Conservation (phyloP, 2,113 vertebrate genomes). For the Pleuronectes platessa region DNA sequence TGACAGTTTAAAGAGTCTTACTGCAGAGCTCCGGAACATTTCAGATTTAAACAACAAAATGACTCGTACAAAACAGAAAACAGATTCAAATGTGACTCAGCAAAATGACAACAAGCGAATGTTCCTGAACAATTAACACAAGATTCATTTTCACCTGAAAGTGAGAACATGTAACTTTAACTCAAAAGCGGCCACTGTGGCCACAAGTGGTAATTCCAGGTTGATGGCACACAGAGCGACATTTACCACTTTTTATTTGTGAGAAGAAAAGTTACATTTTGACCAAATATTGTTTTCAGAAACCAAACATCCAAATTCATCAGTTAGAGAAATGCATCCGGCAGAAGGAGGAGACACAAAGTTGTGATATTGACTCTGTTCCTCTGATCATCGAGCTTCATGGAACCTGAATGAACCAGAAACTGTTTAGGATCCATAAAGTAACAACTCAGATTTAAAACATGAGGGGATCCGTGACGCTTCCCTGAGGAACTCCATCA, state of each 20-base stretch:
- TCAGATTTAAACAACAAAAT: no score
- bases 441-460: slow-evolving; percentile 14
- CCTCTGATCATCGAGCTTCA: not conserved
- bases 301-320: not conserved
- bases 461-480: slow-evolving; percentile 21
- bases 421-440: slow-evolving; percentile 1
- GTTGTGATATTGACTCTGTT: not conserved
- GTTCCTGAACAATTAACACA: not conserved
- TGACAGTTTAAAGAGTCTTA: slow-evolving; percentile 2
- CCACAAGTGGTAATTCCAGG: not conserved
- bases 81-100: no score
- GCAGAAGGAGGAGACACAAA: no score
- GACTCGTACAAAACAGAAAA: no score
- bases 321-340: not conserved
- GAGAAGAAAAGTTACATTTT: not conserved
- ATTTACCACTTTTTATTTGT: no score
- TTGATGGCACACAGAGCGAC: no score
- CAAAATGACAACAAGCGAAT: not conserved
- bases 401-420: slow-evolving; percentile 10
- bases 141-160: not conserved
- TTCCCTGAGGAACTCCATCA: slow-evolving; percentile 41
- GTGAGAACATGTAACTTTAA: not conserved
- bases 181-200: not conserved
- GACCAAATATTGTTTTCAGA: not conserved
- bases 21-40: slow-evolving; percentile 1